Conservation (phyloP, 2,113 vertebrate genomes). For the Dasypus novemcinctus region DNA sequence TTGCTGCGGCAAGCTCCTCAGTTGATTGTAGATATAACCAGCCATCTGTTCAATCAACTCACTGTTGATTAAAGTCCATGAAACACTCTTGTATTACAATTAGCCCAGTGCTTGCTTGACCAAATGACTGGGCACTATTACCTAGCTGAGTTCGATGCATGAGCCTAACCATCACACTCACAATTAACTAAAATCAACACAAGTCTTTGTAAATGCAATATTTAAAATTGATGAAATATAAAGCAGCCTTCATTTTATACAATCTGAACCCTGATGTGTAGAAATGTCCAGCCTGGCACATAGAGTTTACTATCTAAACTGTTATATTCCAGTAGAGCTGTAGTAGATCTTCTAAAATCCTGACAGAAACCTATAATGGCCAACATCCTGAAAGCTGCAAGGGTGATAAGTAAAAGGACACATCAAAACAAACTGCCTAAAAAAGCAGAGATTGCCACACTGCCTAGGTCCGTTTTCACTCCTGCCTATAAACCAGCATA, state of each 20-base stretch:
- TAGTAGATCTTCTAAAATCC: not conserved
- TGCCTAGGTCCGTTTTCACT: not conserved
- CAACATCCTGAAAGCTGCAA: not conserved
- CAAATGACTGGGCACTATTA: too few species aligned
- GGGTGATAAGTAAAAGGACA: not conserved
- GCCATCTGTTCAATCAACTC: too few species aligned
- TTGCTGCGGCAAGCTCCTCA: too few species aligned
- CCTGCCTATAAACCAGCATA: fast-evolving
- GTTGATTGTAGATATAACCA: too few species aligned
- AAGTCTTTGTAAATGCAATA: not conserved
- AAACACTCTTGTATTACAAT: too few species aligned
- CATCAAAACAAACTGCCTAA: not conserved
- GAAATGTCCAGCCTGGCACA: not conserved
- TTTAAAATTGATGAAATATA: not conserved
- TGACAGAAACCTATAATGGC: not conserved
- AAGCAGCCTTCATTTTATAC: not conserved
- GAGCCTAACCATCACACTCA: not conserved
- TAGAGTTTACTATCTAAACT: not conserved
- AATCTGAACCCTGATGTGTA: not conserved
- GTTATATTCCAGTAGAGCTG: not conserved
- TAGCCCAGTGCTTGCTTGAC: too few species aligned
- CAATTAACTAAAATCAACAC: not conserved
- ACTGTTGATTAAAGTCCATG: too few species aligned
- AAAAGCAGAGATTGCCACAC: fast-evolving
- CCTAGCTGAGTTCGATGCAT: too few species aligned